Percentiles rank a stretch among this genome's conserved stretches.
These are phyloP conservation scores for Argyresthia goedartella DNA, from an alignment of 2,888 invertebrate genomes.

Conservation along the genomic window DNA sequence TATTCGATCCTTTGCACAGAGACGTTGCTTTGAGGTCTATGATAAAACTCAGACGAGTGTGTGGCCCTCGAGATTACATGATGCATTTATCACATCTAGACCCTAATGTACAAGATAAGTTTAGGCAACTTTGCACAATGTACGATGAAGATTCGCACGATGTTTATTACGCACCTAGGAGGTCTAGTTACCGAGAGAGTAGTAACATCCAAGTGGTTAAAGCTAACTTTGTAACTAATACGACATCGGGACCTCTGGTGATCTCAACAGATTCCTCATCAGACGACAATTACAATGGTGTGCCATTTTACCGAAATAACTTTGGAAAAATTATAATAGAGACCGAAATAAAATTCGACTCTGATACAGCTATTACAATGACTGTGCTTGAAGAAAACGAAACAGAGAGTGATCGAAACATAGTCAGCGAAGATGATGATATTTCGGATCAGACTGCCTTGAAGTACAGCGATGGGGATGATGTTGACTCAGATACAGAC, in stretches of 20 bases:
- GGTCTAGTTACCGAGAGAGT: constrained; percentile 28
- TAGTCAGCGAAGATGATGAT: constrained; percentile 54
- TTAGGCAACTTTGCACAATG: constrained; percentile 47
- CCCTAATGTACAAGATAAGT: constrained; percentile 63
- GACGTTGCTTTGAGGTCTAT: constrained; percentile 81
- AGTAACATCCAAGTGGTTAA: constrained; percentile 41
- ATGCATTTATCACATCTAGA: constrained; percentile 58
- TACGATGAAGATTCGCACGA: constrained; percentile 61
- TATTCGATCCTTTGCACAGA: constrained; percentile 66
- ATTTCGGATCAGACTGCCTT: constrained; percentile 63
- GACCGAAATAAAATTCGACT: constrained; percentile 85
- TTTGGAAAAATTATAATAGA: constrained; percentile 82
- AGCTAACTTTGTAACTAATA: constrained; percentile 40
- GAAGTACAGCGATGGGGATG: constrained; percentile 73
- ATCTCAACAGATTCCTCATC: constrained; percentile 62
- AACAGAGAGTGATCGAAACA: constrained; percentile 46
- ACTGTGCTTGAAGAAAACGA: constrained; percentile 81
- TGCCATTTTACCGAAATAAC: constrained; percentile 46
- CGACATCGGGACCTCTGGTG: constrained; percentile 34
- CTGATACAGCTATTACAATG: constrained; percentile 86
- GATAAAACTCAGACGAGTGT: constrained; percentile 75
- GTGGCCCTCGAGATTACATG: constrained; percentile 77
- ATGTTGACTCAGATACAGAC: constrained; percentile 67
- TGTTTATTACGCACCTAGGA: constrained; percentile 56
- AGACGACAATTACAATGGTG: constrained; percentile 69